phyloP scores from a whole-genome alignment of 2,113 vertebrate genomes.

The Neodontobutis hainanensis region DNA sequence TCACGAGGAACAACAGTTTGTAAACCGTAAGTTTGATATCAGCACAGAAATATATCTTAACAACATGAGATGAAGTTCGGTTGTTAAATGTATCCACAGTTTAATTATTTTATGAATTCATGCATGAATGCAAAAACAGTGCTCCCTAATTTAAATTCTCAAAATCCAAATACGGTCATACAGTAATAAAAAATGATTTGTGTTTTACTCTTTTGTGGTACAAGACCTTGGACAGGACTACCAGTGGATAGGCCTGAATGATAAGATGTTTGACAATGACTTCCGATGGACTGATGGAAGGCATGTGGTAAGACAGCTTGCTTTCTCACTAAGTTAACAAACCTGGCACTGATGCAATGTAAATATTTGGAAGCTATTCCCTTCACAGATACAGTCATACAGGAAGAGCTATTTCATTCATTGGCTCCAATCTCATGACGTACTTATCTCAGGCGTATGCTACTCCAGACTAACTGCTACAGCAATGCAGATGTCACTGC shows the following conservation, averaged over 20 bases:
- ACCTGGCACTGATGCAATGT: constrained; percentile 43
- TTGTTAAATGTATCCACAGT: too few relatives aligned
- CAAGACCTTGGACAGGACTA: constrained; percentile 95
- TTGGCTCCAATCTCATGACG: constrained; percentile 50
- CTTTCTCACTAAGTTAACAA: constrained; percentile 49
- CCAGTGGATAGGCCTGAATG: constrained; percentile 98
- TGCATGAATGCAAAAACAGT: too few relatives aligned
- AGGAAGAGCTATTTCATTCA: constrained; percentile 36
- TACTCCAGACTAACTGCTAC: constrained; percentile 1
- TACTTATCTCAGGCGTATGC: constrained; percentile 4
- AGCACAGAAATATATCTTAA: too few relatives aligned
- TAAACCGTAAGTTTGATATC: constrained; percentile 87
- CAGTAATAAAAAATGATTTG: constrained; percentile 26
- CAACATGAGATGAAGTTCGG: too few relatives aligned
- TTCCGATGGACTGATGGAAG: constrained; percentile 97
- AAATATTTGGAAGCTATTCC: constrained; percentile 59
- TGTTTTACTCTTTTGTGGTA: constrained; percentile 50
- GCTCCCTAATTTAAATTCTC: not conserved
- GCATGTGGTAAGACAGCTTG: constrained; percentile 84
- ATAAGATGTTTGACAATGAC: constrained; percentile 98
- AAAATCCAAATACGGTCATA: constrained; percentile 39
- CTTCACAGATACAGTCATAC: constrained; percentile 44
- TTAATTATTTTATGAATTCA: too few relatives aligned
- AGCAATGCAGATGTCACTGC: not conserved
- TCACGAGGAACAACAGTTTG: constrained; percentile 91